Conservation (phyloP, 2,797 vertebrate genomes). For the Iguana delicatissima region DNA sequence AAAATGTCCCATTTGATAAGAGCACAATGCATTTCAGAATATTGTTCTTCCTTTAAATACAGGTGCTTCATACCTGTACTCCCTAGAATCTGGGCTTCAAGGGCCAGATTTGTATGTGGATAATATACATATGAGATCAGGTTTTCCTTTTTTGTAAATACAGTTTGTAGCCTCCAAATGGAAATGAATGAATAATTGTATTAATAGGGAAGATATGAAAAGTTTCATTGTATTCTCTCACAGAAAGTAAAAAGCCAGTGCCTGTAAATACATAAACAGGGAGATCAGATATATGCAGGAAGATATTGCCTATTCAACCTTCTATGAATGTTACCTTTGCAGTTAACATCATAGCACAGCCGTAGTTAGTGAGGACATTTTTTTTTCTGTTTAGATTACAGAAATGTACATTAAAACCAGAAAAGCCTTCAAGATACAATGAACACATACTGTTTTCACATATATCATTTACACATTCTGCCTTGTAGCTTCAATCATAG, state of each 20-base stretch:
- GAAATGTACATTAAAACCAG: slow-evolving; percentile 54
- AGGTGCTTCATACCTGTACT: not conserved
- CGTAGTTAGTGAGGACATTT: slow-evolving; percentile 54
- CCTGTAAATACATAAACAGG: not conserved
- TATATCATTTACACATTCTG: slow-evolving; percentile 37
- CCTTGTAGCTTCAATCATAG: slow-evolving; percentile 52
- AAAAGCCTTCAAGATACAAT: slow-evolving; percentile 60
- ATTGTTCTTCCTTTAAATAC: not conserved
- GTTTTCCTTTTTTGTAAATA: not conserved
- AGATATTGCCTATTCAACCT: not conserved
- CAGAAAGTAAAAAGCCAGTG: not conserved
- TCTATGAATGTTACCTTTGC: slow-evolving; percentile 12
- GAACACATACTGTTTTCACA: slow-evolving; percentile 28
- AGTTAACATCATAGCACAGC: slow-evolving; percentile 40
- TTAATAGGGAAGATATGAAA: not conserved
- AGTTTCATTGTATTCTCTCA: not conserved
- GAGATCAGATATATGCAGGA: not conserved
- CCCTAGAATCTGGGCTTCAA: not conserved
- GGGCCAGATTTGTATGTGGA: not conserved
- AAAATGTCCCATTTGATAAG: not conserved
- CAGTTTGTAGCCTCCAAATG: not conserved
- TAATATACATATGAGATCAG: not conserved
- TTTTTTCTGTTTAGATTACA: slow-evolving; percentile 51
- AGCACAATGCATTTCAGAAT: not conserved
- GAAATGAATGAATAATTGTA: not conserved